phyloP scores from a whole-genome alignment of 1,140 invertebrate genomes.

The Varroa destructor region DNA sequence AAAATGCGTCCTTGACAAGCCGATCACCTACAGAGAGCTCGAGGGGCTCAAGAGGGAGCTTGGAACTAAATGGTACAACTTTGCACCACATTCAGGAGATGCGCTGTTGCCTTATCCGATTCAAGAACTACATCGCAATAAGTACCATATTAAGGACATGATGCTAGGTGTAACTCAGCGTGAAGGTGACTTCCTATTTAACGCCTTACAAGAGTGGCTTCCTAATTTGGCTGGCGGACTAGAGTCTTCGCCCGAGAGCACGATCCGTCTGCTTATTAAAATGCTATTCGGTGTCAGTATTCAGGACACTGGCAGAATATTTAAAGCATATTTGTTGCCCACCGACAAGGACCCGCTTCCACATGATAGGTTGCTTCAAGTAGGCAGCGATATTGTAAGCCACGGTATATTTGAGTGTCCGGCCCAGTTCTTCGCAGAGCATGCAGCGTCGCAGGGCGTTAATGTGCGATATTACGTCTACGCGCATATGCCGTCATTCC shows the following conservation, averaged over 20 bases:
- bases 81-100: not conserved
- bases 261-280: constrained; percentile 3
- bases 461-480: constrained; percentile 21
- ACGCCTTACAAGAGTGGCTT: not conserved
- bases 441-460: constrained; percentile 1
- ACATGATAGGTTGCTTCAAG: not conserved
- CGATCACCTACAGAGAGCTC: not conserved
- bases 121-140: constrained; percentile 8
- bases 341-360: not conserved
- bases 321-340: not conserved
- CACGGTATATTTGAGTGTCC: constrained; percentile 2
- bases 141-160: constrained; percentile 2
- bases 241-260: not conserved
- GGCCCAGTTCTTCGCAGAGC: not conserved
- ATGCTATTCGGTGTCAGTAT: constrained; percentile 11
- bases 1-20: not conserved
- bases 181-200: constrained; percentile 9
- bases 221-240: not conserved
- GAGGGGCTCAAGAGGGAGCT: not conserved
- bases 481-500: constrained; percentile 9
- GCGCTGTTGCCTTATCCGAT: not conserved
- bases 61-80: not conserved
- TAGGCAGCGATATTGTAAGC: constrained; percentile 7
- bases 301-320: not conserved
- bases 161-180: not conserved